Evolutionary conservation across 1,140 invertebrate genomes (phyloP).

Genomic region (Latrodectus geometricus): DNA sequence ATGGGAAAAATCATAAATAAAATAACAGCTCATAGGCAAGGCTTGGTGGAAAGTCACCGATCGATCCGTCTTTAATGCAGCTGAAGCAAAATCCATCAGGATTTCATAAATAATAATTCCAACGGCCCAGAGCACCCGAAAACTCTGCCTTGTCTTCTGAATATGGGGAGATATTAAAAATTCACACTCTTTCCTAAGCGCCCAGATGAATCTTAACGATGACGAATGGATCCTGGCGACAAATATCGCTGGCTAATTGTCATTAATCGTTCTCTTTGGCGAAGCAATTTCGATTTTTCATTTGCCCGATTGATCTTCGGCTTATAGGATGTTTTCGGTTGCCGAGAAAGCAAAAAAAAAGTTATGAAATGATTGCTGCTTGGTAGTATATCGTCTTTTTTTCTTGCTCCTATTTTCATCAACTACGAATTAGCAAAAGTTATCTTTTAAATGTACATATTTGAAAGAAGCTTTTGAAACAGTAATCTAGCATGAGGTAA

Average conservation of each 20-base stretch:
- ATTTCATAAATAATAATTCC: conserved; percentile 62
- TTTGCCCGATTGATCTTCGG: too few relatives aligned
- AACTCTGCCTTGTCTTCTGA: conserved; percentile 4
- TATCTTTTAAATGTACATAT: too few relatives aligned
- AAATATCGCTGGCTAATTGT: conserved; percentile 54
- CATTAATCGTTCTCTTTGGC: conserved; percentile 39
- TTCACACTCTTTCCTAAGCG: conserved; percentile 27
- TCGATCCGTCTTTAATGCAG: conserved; percentile 54
- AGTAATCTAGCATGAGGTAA: too few relatives aligned
- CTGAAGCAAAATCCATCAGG: conserved; percentile 55
- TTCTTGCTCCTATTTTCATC: too few relatives aligned
- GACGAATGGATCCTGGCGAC: conserved; percentile 38
- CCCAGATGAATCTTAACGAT: conserved; percentile 40
- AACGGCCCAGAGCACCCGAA: conserved; percentile 3
- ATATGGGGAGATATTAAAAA: conserved; percentile 44
- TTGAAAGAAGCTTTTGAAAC: too few relatives aligned
- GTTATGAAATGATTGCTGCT: too few relatives aligned
- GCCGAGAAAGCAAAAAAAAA: too few relatives aligned
- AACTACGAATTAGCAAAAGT: too few relatives aligned
- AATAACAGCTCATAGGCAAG: conserved; percentile 42
- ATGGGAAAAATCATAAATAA: conserved; percentile 58
- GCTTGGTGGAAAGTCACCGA: conserved; percentile 35
- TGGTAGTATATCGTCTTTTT: too few relatives aligned
- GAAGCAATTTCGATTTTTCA: too few relatives aligned
- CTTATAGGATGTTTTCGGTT: too few relatives aligned